Conservation (phyloP, 2,797 vertebrate genomes). For the Eulemur mongoz region DNA sequence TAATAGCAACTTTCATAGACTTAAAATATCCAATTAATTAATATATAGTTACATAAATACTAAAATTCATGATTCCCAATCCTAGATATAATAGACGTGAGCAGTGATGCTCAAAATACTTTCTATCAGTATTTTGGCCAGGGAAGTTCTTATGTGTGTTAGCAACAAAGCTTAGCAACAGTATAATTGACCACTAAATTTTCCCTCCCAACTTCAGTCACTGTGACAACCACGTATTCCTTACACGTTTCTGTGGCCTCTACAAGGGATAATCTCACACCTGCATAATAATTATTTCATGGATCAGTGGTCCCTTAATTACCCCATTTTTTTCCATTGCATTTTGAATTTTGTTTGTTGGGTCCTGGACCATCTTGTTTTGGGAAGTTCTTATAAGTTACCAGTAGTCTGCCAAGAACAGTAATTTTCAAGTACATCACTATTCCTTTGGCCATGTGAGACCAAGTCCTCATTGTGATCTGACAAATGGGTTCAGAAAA, state of each 20-base stretch:
- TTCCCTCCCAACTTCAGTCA: background rate
- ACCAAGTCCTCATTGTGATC: too few relatives aligned
- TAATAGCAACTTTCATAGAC: background rate
- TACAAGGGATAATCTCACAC: background rate
- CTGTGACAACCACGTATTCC: background rate
- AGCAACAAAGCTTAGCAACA: background rate
- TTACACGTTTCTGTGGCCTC: background rate
- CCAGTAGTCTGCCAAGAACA: background rate
- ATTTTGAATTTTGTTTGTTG: background rate
- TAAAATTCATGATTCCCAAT: background rate
- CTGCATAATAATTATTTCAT: background rate
- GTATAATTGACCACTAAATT: background rate
- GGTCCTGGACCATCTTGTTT: background rate
- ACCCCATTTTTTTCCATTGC: too few relatives aligned
- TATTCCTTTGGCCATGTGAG: background rate
- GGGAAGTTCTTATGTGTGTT: background rate
- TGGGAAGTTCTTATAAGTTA: background rate
- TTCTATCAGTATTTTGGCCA: background rate
- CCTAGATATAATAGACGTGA: background rate
- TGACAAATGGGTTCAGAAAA: background rate
- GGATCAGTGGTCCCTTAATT: background rate
- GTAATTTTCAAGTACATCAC: background rate
- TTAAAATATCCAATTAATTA: background rate
- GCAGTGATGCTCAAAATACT: background rate
- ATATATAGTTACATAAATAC: background rate